A percentile compares a stretch with the other conserved stretches of the same genome.
phyloP scores from a whole-genome alignment of 1,140 invertebrate species.

The Heliconius melpomene region DNA sequence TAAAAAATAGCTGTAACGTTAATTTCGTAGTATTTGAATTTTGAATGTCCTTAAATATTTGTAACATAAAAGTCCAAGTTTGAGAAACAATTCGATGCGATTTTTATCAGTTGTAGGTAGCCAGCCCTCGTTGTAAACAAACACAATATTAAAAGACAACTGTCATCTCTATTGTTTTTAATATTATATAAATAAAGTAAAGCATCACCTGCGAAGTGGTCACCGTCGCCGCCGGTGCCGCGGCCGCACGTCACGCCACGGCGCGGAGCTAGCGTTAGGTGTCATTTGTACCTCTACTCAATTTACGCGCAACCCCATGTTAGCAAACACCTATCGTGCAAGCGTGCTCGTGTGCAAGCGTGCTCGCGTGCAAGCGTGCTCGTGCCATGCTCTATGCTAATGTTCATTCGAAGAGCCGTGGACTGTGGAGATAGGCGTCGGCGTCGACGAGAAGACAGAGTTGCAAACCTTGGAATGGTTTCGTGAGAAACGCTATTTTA shows the following conservation, averaged over 20 bases:
- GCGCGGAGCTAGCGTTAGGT: conserved; percentile 46
- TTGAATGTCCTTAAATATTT: too few relatives aligned
- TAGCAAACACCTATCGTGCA: not conserved
- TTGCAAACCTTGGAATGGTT: conserved; percentile 10
- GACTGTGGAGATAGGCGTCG: not conserved
- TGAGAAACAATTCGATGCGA: too few relatives aligned
- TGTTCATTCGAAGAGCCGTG: not conserved
- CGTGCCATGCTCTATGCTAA: not conserved
- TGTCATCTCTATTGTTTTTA: not conserved
- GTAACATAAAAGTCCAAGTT: too few relatives aligned
- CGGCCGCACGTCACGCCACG: conserved; percentile 14
- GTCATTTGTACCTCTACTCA: conserved; percentile 62
- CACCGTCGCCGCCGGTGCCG: not conserved
- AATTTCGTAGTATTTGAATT: not conserved
- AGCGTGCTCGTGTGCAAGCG: conserved; percentile 21
- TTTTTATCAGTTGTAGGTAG: not conserved
- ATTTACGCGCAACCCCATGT: conserved; percentile 44
- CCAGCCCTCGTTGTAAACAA: too few relatives aligned
- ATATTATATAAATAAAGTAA: not conserved
- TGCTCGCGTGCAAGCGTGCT: conserved; percentile 30
- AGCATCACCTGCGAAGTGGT: conserved; percentile 4
- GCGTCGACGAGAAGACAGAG: conserved; percentile 7
- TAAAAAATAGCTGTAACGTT: too few relatives aligned
- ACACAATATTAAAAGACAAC: too few relatives aligned
- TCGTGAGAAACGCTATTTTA: conserved; percentile 12